Base-by-base conservation (phyloP, 2,888 invertebrate genomes). In the Alloscopus bannaensis region DNA sequence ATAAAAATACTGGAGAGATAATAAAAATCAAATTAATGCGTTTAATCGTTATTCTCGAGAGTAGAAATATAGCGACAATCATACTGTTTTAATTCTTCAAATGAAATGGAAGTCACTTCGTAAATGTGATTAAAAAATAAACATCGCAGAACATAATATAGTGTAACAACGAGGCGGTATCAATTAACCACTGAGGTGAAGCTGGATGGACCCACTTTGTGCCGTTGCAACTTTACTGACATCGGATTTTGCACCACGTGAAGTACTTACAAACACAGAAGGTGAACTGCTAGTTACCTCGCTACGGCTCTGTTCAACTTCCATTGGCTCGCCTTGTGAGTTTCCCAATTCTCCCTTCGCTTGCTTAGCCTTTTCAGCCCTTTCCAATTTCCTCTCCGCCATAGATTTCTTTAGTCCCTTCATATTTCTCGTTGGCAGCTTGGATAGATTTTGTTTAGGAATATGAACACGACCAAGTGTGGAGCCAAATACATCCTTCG, bases 391-490 rank as follows among this genome's bases (percentile, higher is more conserved):
- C 47, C 71, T 79, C 47, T 84, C 86, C 0, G 84, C 86, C 57
- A 80, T 81, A 3, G 81, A 91, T 88, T 94, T 95, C 86, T 92
- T 93, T 65, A 97, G 89, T 45, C 95, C 97, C 89, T 96, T 96
- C 92, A 96, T 94, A 88, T 96, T 96, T 80, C 96, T 92, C 2
- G 96, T 96, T 88, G 98, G 97, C 82, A 98, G 89, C 84, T 92
- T 93, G 68, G 91, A 90, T 36, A 98, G 91, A 86, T 96, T 93
- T 87, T 99, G 99, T 86, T 93, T 93, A 84, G 95, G 95, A 90
- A 99, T 92, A 89, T 99, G 99, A 75, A 99, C 93, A 66, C 97
- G 93, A 50, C 97, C 99, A 87, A 95, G 91, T 86, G 93, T 95
- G 8, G 94, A 94, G 70, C 98, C 99, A 87, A 99, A 93, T 2